These are phyloP conservation scores for Forbesichthys papilliferus DNA, from an alignment of 2,113 vertebrate species.

Conservation along the genomic window DNA sequence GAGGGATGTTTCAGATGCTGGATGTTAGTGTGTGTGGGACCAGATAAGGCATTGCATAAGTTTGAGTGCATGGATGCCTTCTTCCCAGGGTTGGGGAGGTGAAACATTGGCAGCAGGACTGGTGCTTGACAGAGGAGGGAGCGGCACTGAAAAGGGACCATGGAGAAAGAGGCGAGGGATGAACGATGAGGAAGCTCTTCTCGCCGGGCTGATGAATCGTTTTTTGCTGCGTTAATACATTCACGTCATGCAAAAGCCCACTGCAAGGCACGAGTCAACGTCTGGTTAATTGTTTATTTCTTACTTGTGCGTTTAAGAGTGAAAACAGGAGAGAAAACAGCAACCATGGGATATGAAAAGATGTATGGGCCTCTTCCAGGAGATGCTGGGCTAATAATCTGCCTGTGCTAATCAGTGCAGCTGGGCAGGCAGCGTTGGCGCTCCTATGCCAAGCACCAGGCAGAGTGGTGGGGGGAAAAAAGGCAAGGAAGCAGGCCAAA, in stretches of 20 bases:
- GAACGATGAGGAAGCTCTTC: conserved; percentile 76
- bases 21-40: conserved; percentile 87
- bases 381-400: conserved; percentile 93
- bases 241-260: conserved; percentile 65
- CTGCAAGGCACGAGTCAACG: conserved; percentile 29
- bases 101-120: conserved; percentile 89
- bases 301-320: conserved; percentile 31
- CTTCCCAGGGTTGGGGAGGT: conserved; percentile 86
- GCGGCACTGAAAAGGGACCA: conserved; percentile 14
- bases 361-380: conserved; percentile 82
- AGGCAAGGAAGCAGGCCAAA: conserved; percentile 73
- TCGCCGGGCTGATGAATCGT: conserved; percentile 82
- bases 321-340: conserved; percentile 19
- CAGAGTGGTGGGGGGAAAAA: conserved; percentile 69
- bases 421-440: conserved; percentile 84
- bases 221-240: conserved; percentile 81
- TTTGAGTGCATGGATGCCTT: conserved; percentile 88
- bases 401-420: conserved; percentile 84
- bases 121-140: conserved; percentile 67
- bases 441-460: conserved; percentile 77
- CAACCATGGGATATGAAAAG: conserved; percentile 69
- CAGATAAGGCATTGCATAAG: conserved; percentile 91
- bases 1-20: conserved; percentile 89
- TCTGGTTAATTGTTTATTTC: conserved; percentile 43
- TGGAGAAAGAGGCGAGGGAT: conserved; percentile 58